These are phyloP conservation scores for Ptychobarbus kaznakovi DNA, from an alignment of 2,797 vertebrate species.

Conservation along the genomic window DNA sequence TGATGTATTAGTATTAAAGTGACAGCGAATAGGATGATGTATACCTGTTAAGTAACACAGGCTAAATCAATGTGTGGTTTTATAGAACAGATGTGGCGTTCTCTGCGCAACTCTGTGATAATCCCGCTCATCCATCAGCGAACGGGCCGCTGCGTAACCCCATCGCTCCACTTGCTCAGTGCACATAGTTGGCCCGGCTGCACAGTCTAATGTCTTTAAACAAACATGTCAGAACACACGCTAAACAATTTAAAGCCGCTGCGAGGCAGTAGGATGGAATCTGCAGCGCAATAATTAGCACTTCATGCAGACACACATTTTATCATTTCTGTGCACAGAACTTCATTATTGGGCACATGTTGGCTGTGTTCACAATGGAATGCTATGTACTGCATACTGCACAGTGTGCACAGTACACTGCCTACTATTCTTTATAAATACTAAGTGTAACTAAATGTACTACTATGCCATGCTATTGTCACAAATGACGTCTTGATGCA, in stretches of 20 bases:
- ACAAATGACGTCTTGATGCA: neutral
- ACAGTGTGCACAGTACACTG: neutral
- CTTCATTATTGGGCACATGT: neutral
- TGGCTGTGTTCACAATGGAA: neutral
- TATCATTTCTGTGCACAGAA: neutral
- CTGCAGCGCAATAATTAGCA: conserved; percentile 33
- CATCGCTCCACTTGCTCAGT: neutral
- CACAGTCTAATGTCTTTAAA: conserved; percentile 64
- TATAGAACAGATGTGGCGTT: neutral
- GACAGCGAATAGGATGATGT: neutral
- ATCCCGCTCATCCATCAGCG: conserved; percentile 30
- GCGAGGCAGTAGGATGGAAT: conserved; percentile 39
- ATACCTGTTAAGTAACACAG: neutral
- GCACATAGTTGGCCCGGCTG: conserved; percentile 48
- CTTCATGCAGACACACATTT: neutral
- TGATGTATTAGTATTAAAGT: neutral
- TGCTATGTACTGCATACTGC: neutral
- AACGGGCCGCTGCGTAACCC: neutral
- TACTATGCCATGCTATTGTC: neutral
- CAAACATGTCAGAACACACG: conserved; percentile 61
- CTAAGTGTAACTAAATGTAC: too few species aligned
- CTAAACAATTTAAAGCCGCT: conserved; percentile 51
- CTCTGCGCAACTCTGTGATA: neutral
- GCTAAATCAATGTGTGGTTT: neutral
- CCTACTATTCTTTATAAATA: too few species aligned